Base-by-base conservation (phyloP, 1,140 invertebrate species). In the Bombus sylvicola region DNA sequence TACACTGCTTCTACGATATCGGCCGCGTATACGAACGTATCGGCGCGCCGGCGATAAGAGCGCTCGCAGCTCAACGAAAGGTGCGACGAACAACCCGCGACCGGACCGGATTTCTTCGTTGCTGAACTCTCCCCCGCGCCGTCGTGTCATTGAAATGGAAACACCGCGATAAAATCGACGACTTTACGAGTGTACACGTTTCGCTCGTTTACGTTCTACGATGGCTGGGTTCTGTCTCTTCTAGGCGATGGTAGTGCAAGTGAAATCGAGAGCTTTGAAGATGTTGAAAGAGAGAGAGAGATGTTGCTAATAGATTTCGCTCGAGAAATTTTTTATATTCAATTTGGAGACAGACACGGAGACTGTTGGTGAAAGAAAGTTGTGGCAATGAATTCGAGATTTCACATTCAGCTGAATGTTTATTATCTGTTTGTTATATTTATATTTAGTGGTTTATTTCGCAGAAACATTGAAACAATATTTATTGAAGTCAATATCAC, bases 1-100 rank as follows among this genome's bases (percentile, higher is more conserved):
- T 87, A 84, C 81, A 81, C 76, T 69, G 83, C 86, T 79, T 89
- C 81, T 81, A 81, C 41, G 66, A 53, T 83, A 80, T 75, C 64
- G 25, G 3, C 5, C 69, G 25, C 25, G n/a, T 41, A 0, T 37
- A 22, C n/a, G 66, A 53, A 39, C 66, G 79, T 71, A 80, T 87
- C 87, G 85, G 47, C 68, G n/a, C 34, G 18, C 31, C 18, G 37
- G 2, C 64, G 37, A 43, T 9, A 75, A 64, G 22, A 62, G 3
- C 15, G 13, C 22, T 31, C 18, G 6, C 66, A 18, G 4, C 47
- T 53, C 47, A 53, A 18, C 47, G 47, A 53, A 53, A 18, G 18
- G 47, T 53, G 47, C 47, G 6, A 53, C 18, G 47, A 53, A 53
- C 47, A 53, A 53, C 47, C 47, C 47, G 18, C 37, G 34, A 25